A percentile compares a stretch with the other conserved stretches of the same genome.
phyloP scores from a whole-genome alignment of 2,797 vertebrate genomes.

The Falco cherrug region DNA sequence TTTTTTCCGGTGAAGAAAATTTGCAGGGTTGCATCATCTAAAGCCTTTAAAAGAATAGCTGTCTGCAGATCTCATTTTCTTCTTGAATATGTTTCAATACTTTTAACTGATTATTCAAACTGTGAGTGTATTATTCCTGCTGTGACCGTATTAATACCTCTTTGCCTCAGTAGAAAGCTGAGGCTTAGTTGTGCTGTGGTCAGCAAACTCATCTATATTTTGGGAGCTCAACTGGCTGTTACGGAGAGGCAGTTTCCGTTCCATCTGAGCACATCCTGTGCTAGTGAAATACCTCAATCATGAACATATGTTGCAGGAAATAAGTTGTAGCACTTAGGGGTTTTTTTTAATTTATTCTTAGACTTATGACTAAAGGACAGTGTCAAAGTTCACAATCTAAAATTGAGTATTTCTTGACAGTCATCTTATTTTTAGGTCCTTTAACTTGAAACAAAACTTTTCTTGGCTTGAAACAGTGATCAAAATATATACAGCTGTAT shows the following conservation, averaged over 20 bases:
- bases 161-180: neutral
- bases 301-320: slow-evolving; percentile 48
- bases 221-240: slow-evolving; percentile 6
- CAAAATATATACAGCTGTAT: neutral
- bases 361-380: slow-evolving; percentile 15
- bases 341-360: neutral
- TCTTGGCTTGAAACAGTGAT: neutral
- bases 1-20: no score
- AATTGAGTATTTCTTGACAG: neutral
- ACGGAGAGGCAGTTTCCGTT: neutral
- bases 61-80: neutral
- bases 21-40: neutral
- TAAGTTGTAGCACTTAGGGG: neutral
- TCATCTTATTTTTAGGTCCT: slow-evolving; percentile 16
- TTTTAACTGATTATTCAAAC: neutral
- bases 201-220: slow-evolving; percentile 15
- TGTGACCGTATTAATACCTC: neutral
- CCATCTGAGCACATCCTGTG: slow-evolving; percentile 45
- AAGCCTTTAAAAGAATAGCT: neutral
- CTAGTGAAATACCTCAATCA: slow-evolving; percentile 8
- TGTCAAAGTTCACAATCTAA: slow-evolving; percentile 8
- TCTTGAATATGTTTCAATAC: neutral
- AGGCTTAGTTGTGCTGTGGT: neutral
- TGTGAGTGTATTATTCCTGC: neutral
- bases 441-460: neutral